Conservation (phyloP, 1,140 invertebrate genomes). For the Formica exsecta region DNA sequence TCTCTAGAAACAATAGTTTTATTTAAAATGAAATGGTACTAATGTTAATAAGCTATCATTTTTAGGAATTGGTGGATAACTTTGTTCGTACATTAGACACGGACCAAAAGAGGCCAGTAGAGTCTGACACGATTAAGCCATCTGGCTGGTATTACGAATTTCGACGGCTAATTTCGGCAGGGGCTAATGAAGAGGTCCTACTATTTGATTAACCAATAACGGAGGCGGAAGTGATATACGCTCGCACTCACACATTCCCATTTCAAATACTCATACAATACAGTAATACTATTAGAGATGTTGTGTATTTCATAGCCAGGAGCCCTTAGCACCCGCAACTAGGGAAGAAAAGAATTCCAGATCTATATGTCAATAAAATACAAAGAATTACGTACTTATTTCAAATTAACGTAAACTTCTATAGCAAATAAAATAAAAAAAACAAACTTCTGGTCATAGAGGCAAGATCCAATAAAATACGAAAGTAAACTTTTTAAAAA, state of each 20-base stretch:
- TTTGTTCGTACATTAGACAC: slow-evolving; percentile 65
- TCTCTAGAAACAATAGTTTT: background rate
- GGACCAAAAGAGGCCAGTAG: slow-evolving; percentile 33
- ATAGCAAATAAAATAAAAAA: background rate
- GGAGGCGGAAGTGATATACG: slow-evolving; percentile 48
- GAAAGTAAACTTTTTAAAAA: background rate
- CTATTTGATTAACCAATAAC: slow-evolving; percentile 77
- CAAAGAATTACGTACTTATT: background rate
- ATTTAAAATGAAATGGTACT: background rate
- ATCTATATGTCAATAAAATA: slow-evolving; percentile 20
- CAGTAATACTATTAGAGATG: background rate
- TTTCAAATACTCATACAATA: slow-evolving; percentile 11
- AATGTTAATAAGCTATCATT: slow-evolving; percentile 1
- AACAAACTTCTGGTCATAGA: background rate
- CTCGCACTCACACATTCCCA: slow-evolving; percentile 19
- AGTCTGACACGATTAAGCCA: slow-evolving; percentile 54
- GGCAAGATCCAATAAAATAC: background rate
- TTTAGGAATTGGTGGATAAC: slow-evolving; percentile 29
- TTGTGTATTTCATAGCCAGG: background rate
- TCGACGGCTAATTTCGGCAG: slow-evolving; percentile 47
- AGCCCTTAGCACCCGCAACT: background rate
- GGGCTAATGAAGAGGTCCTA: slow-evolving; percentile 70
- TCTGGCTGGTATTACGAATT: slow-evolving; percentile 71
- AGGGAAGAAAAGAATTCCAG: background rate
- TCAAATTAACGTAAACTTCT: background rate